Evolutionary conservation across 1,140 invertebrate species (phyloP), one percentile per base, ranked within the genome.

Genomic region (Leptonema lineaticorne): DNA sequence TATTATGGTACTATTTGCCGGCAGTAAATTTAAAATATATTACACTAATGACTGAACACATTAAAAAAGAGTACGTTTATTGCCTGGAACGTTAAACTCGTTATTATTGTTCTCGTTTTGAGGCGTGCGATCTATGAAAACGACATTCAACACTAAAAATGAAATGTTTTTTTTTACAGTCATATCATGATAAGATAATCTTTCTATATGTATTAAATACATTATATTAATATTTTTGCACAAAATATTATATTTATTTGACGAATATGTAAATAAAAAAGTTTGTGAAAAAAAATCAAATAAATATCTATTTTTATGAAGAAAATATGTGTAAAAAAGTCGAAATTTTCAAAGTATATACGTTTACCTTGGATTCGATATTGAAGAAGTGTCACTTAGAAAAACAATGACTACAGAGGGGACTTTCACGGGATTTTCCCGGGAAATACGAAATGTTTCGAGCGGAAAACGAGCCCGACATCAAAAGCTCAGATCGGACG

Each of bases 41-140:
- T 53, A 20, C 20, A 53, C 50, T 53, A 53, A 53, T 53, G 50
- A 24, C 50, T 53, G 27, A 53, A 53, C 50, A 53, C 50, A 53
- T 53, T 53, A 53, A 53, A 53, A 53, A 53, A 53, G 50, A 53
- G 50, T 53, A 26, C 50, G 50, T 53, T 53, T 53, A 53, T 53
- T 53, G 50, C 50, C 50, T 24, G 50, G 50, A 53, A 53, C 50
- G 27, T 53, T 53, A 53, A 53, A 53, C 20, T 20, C 50, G 50
- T 26, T 53, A 53, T 53, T 53, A 53, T 53, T 53, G 50, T 53
- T 53, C 50, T 53, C 22, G 50, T 53, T 53, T 53, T 26, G 50
- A 53, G 50, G 50, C 30, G 30, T 11, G 30, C 30, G 30, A 33
- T 33, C 5, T 33, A 33, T 33, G 30, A 6, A 33, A 6, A 33